Base-by-base conservation (phyloP, 2,888 invertebrate genomes). In the Drosophila subsilvestris region DNA sequence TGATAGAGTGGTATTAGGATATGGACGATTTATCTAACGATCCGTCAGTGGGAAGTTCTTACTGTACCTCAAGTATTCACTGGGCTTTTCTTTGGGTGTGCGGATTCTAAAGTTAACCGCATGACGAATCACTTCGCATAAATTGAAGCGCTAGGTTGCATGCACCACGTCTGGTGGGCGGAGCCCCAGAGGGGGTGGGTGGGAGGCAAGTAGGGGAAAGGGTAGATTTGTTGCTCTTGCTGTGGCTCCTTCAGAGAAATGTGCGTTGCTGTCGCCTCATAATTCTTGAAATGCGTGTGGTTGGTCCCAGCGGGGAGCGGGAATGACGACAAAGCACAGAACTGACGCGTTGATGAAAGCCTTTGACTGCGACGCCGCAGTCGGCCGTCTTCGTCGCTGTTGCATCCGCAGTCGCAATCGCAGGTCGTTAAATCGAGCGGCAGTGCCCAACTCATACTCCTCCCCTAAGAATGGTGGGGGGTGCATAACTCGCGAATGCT, bases 31-130 rank as follows among this genome's bases (percentile, higher is more conserved):
- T 14, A 10, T 27, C 17, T 27, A 43, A 18, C 3, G 7, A 5
- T 45, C 2, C 1, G 7, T n/a, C 7, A 37, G 37, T 25, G 22
- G 5, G 22, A 27, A 44, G 18, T 42, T 0, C 5, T 10, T 10
- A 47, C 71, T 61, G 44, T 45, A 44, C 7, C 17, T 61, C 48
- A 61, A 56, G 59, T 80, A 68, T 76, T 63, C 62, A 54, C 49
- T 51, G 63, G 58, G 37, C n/a, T 14, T 37, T 37, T 68, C 61
- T 75, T 59, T 62, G 67, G 60, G 51, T 76, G 76, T 85, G 85
- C 86, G 74, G 78, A 86, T 84, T 88, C 86, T 88, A 86, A 88
- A 86, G 87, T 86, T 88, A 86, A 86, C 89, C 86, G 86, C 86
- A 86, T 86, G 86, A 86, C 86, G 86, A 86, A 88, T 86, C 86